phyloP scores from a whole-genome alignment of 2,797 vertebrate species.

The Loriculus beryllinus region DNA sequence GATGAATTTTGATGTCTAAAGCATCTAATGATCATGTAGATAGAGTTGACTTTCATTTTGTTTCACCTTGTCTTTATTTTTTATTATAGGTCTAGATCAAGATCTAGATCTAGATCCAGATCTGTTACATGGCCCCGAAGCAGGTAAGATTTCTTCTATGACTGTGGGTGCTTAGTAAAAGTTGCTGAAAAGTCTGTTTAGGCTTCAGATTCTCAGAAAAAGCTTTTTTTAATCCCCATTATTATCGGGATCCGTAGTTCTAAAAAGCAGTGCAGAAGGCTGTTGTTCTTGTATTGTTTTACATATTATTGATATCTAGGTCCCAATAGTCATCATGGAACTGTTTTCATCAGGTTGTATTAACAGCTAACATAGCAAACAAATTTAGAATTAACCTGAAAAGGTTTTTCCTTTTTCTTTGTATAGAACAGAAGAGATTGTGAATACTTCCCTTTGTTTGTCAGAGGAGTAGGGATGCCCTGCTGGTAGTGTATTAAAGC shows the following conservation, averaged over 20 bases:
- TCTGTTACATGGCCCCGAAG: conserved; percentile 82
- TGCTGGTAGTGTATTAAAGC: background rate
- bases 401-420: background rate
- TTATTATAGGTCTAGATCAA: conserved; percentile 74
- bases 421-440: rapidly evolving
- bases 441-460: background rate
- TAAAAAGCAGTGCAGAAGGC: background rate
- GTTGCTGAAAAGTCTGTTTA: background rate
- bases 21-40: rapidly evolving
- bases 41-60: background rate
- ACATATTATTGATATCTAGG: no score
- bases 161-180: background rate
- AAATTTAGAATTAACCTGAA: background rate
- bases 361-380: background rate
- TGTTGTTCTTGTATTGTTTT: background rate
- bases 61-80: background rate
- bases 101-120: conserved; percentile 81
- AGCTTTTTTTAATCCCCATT: background rate
- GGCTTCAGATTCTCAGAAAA: background rate
- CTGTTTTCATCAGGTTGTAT: background rate
- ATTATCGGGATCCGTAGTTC: background rate
- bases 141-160: conserved; percentile 71
- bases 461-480: background rate
- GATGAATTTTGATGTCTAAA: background rate
- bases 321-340: rapidly evolving